Conservation (phyloP, 1,140 invertebrate species). For the Sycophaga agraensis region DNA sequence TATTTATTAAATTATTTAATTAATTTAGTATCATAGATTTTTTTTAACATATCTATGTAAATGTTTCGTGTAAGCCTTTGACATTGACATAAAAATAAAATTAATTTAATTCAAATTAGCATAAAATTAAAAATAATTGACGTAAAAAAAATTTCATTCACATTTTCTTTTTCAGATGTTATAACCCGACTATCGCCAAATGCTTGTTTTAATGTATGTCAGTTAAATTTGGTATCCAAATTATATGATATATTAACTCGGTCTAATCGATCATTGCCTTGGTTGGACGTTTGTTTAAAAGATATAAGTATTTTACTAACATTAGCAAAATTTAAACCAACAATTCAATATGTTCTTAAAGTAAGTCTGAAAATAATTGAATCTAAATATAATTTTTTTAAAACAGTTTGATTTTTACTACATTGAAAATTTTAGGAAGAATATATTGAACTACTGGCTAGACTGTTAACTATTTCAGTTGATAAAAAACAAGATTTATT, state of each 20-base stretch:
- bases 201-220: slow-evolving; percentile 34
- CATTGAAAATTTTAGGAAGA: too few relatives aligned
- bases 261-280: slow-evolving; percentile 49
- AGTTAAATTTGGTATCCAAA: slow-evolving; percentile 38
- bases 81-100: too few relatives aligned
- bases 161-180: slow-evolving; percentile 37
- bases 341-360: slow-evolving; percentile 37
- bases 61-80: too few relatives aligned
- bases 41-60: too few relatives aligned
- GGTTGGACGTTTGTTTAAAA: slow-evolving; percentile 44
- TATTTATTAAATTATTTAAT: too few relatives aligned
- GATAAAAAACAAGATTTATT: slow-evolving; percentile 36
- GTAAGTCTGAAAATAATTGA: slow-evolving; percentile 27
- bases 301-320: slow-evolving; percentile 49
- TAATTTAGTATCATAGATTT: too few relatives aligned
- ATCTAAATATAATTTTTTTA: neutral
- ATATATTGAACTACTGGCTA: slow-evolving; percentile 33
- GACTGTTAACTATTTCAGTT: slow-evolving; percentile 34
- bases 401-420: neutral
- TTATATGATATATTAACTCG: slow-evolving; percentile 41
- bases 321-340: slow-evolving; percentile 37
- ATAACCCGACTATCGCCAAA: slow-evolving; percentile 42
- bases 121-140: too few relatives aligned
- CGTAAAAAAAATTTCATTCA: too few relatives aligned
- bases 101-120: too few relatives aligned